Conservation (phyloP, 2,888 invertebrate genomes). For the Synanthedon tipuliformis region DNA sequence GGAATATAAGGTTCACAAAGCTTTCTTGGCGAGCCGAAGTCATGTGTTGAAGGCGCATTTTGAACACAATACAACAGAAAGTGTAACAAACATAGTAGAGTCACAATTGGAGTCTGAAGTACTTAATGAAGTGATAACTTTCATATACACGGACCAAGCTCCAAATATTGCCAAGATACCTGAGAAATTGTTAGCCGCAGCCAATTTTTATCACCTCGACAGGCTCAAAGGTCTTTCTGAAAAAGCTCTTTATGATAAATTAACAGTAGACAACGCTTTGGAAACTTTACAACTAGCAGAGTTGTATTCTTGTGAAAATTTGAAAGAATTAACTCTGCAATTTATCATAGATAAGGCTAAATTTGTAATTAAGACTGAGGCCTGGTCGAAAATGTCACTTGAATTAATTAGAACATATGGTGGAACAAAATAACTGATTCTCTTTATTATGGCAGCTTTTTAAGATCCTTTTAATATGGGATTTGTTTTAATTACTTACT, state of each 20-base stretch:
- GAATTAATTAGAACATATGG: conserved; percentile 54
- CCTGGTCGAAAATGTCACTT: conserved; percentile 51
- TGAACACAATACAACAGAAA: conserved; percentile 56
- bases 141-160: conserved; percentile 56
- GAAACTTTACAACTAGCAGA: conserved; percentile 55
- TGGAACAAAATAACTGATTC: conserved; percentile 11
- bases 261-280: conserved; percentile 60
- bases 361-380: conserved; percentile 53
- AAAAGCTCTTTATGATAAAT: conserved; percentile 49
- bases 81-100: conserved; percentile 46
- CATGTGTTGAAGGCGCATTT: conserved; percentile 56
- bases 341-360: conserved; percentile 59
- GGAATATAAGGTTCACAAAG: conserved; percentile 57
- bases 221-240: conserved; percentile 53
- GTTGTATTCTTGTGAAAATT: conserved; percentile 44
- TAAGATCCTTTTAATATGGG: no score
- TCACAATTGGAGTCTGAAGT: conserved; percentile 52
- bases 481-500: no score
- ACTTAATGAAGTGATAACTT: conserved; percentile 46
- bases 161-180: conserved; percentile 55
- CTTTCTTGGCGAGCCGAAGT: conserved; percentile 52
- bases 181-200: conserved; percentile 50
- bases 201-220: conserved; percentile 54
- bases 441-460: no score
- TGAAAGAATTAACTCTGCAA: conserved; percentile 47